Conservation (phyloP, 2,888 invertebrate genomes). For the Nymphalis polychloros region DNA sequence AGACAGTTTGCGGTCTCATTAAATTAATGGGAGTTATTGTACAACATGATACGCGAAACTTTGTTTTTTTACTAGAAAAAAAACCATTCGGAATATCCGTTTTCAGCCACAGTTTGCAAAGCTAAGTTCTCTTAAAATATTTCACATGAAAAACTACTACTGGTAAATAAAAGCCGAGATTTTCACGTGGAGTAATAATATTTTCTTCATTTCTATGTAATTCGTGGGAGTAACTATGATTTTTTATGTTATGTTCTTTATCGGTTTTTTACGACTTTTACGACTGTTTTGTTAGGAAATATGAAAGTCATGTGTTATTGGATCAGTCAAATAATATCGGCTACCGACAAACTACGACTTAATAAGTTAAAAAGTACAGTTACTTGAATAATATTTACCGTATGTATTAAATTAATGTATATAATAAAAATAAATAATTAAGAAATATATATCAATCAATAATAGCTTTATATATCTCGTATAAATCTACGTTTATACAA, state of each 20-base stretch:
- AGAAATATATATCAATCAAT: no score
- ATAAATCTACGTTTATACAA: no score
- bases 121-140: slow-evolving; percentile 30
- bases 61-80: slow-evolving; percentile 26
- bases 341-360: not conserved
- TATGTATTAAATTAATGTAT: no score
- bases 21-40: slow-evolving; percentile 16
- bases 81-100: slow-evolving; percentile 30
- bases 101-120: slow-evolving; percentile 22
- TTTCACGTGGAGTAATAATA: slow-evolving; percentile 28
- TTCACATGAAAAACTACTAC: slow-evolving; percentile 29
- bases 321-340: slow-evolving; percentile 8
- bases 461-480: no score
- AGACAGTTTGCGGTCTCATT: slow-evolving; percentile 16
- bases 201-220: slow-evolving; percentile 32
- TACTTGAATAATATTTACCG: not conserved
- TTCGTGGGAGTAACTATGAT: slow-evolving; percentile 21
- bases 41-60: slow-evolving; percentile 17
- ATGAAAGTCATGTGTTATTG: slow-evolving; percentile 21
- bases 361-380: not conserved
- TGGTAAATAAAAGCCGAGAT: slow-evolving; percentile 30
- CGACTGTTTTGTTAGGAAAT: slow-evolving; percentile 32
- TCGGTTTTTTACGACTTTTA: slow-evolving; percentile 39
- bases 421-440: no score
- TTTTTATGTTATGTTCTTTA: slow-evolving; percentile 33